Percentiles rank a stretch among this genome's conserved stretches.
Evolutionary conservation across 2,113 vertebrate species (phyloP).

Genomic region (Vulpes lagopus): DNA sequence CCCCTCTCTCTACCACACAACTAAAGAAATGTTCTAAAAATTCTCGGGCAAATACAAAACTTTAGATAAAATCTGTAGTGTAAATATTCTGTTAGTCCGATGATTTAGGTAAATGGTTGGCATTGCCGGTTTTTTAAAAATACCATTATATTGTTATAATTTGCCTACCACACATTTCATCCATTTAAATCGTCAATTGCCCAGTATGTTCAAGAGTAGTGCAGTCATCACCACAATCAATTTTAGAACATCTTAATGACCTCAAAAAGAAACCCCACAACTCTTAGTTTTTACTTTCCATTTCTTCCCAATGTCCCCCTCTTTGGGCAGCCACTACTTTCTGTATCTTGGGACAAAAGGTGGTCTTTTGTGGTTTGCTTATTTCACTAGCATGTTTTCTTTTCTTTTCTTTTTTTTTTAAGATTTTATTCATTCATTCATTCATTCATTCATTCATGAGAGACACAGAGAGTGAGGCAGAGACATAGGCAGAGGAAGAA

Average conservation of each 20-base stretch:
- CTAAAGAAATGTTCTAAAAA: slow-evolving; percentile 14
- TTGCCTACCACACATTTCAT: not conserved
- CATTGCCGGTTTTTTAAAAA: not conserved
- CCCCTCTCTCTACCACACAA: not conserved
- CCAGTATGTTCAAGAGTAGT: not conserved
- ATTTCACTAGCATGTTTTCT: not conserved
- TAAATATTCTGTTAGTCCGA: not conserved
- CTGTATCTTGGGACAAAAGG: not conserved
- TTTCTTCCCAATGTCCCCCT: not conserved
- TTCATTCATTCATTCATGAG: too few relatives aligned
- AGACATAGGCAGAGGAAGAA: too few relatives aligned
- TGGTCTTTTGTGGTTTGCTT: not conserved
- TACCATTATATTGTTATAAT: not conserved
- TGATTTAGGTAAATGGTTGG: not conserved
- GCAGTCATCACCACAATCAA: not conserved
- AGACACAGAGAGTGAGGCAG: too few relatives aligned
- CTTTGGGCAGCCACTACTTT: not conserved
- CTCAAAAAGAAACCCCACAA: not conserved
- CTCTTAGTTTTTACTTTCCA: not conserved
- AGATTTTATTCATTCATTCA: too few relatives aligned
- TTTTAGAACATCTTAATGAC: not conserved
- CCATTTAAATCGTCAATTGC: not conserved
- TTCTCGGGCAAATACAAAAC: not conserved
- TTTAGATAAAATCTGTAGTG: not conserved
- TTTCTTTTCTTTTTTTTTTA: too few relatives aligned